Evolutionary conservation across 1,140 invertebrate species (phyloP), one percentile per base, ranked within the genome.

Genomic region (Drosophila virilis): DNA sequence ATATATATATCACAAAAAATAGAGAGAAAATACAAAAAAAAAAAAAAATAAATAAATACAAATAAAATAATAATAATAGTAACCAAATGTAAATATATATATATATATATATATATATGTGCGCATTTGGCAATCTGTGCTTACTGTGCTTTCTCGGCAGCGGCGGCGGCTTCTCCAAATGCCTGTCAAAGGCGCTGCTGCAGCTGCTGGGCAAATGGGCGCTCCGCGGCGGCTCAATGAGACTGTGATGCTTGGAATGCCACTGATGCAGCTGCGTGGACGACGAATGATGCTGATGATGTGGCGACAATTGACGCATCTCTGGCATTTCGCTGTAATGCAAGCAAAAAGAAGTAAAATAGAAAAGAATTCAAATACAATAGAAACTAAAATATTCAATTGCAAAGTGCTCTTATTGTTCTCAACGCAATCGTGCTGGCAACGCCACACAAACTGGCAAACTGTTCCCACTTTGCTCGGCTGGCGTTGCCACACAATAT

Each of bases 81-180:
- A 68, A 59, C 77, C 68, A 58, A 61, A 74, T 81, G 62, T 83
- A 75, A 83, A 74, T 85, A 78, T 17, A 17, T 17, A 17, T 17
- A 74, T 85, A 78, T 17, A 17, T 17, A 17, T 17, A 1, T 17
- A 17, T 17, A 17, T 1, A 1, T 17, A 17, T 69, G 76, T 74
- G 70, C 70, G 48, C 55, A 59, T 46, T 50, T 50, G 58, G 52
- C 55, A 65, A 71, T 59, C 22, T 60, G 82, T 92, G 97, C 97
- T 97, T 95, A 98, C 97, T 98, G 93, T 98, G 96, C 92, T 96
- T 98, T 0, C 96, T 94, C 22, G 97, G 97, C 67, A 98, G 93
- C 51, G 97, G 97, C 45, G 97, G 97, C 59, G 97, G 97, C 92
- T 95, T 95, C 48, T 93, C 94, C 50, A 80, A 8, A 78, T 94